These are phyloP conservation scores for Thalassoma bifasciatum DNA, from an alignment of 2,113 vertebrate species.

Conservation along the genomic window DNA sequence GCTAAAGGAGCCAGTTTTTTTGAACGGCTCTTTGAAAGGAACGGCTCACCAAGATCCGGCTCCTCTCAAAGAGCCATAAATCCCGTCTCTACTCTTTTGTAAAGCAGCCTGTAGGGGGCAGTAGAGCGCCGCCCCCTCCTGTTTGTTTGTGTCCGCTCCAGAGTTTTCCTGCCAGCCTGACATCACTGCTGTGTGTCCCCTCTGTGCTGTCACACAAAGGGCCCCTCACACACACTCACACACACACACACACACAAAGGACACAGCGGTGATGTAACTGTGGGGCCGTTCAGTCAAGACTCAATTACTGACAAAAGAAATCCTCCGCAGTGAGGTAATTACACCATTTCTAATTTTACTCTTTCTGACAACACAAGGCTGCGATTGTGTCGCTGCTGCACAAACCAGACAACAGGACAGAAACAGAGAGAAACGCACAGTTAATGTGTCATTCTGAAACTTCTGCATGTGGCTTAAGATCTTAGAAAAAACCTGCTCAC, in stretches of 20 bases:
- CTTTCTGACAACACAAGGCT: conserved; percentile 21
- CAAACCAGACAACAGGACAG: conserved; percentile 6
- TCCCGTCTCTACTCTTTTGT: too few relatives aligned
- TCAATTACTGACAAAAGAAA: conserved; percentile 43
- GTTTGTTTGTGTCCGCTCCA: not conserved
- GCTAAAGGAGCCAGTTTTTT: too few relatives aligned
- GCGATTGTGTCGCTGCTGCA: conserved; percentile 10
- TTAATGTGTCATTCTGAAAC: not conserved
- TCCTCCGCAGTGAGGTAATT: conserved; percentile 40
- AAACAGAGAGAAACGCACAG: too few relatives aligned
- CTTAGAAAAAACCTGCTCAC: not conserved
- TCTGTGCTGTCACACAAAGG: conserved; percentile 49
- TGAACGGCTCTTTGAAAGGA: too few relatives aligned
- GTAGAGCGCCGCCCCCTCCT: not conserved
- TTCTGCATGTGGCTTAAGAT: not conserved
- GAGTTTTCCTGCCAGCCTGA: conserved; percentile 55
- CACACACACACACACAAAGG: conserved; percentile 1
- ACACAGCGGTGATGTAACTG: conserved; percentile 51
- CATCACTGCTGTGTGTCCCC: conserved; percentile 19
- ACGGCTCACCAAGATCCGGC: too few relatives aligned
- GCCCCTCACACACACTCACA: conserved; percentile 14
- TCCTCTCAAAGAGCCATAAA: too few relatives aligned
- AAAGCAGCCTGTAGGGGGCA: conserved; percentile 30
- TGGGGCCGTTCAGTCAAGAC: conserved; percentile 14
- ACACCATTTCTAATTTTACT: conserved; percentile 38